Percentiles rank a stretch among this genome's conserved stretches.
phyloP scores from a whole-genome alignment of 2,113 vertebrate genomes.

The Rhabdomys dilectus region DNA sequence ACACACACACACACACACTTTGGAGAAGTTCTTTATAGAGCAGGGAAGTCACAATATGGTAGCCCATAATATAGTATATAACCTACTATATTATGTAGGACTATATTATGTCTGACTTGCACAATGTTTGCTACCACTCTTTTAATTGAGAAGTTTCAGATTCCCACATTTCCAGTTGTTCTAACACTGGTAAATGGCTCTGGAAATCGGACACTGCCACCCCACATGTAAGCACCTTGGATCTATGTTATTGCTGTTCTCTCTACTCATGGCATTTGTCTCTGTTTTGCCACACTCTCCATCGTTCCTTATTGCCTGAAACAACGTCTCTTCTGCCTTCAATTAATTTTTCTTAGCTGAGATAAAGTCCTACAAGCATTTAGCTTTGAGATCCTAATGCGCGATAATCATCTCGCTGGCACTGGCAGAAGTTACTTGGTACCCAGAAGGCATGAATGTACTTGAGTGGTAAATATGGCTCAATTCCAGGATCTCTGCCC shows the following conservation, averaged over 20 bases:
- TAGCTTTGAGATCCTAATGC: background rate
- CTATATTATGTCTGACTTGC: background rate
- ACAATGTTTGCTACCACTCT: background rate
- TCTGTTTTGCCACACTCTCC: background rate
- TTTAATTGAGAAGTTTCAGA: constrained; percentile 14
- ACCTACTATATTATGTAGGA: background rate
- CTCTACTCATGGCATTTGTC: background rate
- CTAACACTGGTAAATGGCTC: background rate
- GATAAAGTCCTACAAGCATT: background rate
- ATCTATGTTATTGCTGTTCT: background rate
- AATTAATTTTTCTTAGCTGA: background rate
- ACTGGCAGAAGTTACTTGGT: background rate
- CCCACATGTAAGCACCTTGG: background rate
- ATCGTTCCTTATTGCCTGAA: background rate
- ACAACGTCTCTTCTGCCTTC: background rate
- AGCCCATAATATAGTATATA: background rate
- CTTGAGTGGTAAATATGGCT: background rate
- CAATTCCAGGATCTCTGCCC: background rate
- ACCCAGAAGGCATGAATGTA: background rate
- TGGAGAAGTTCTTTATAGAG: background rate
- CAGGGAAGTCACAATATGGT: background rate
- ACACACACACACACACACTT: background rate
- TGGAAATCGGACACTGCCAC: background rate
- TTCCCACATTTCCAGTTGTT: background rate
- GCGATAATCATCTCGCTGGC: background rate